Base-by-base conservation (phyloP, 2,113 vertebrate species). In the Toxotes chatareus region DNA sequence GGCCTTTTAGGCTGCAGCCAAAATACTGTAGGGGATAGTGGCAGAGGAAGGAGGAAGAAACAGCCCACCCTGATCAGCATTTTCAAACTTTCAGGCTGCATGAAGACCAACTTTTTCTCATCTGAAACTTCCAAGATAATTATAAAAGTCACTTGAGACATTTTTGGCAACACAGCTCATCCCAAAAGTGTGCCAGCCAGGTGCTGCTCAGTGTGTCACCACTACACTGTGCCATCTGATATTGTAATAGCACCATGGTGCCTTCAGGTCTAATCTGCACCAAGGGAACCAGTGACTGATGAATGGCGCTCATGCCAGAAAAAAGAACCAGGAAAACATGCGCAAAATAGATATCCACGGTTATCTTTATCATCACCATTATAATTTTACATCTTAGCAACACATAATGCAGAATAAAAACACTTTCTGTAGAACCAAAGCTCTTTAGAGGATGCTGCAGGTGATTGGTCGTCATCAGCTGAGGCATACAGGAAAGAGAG, bases 351-450 rank as follows among this genome's bases (percentile, higher is more conserved):
- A 89, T 81, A 82, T 87, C 77, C 76, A 92, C 80, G 77, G 73
- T 79, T 78, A 71, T 91, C 64, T 91, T 93, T 92, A 92, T 94
- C 82, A 82, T 90, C 47, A 57, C 72, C 16, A 31, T 82, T 16
- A 49, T 38, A 34, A 79, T 78, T 73, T 91, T 88, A 92, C 88
- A 92, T 77, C 78, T 87, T 72, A 88, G 90, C 83, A 84, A 89
- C 68, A 89, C 83, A 87, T 66, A 74, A 88, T 46, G 88, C 79
- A 92, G 85, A 86, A 84, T 85, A 88, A 92, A 93, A 93, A 90
- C 88, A 81, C 44, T 80, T 66, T 63, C 56, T 70, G 69, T 40
- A n/a, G 47, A 80, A 76, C 81, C 60, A 32, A 86, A 88, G 74
- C 81, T 76, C 76, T 75, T 60, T 17, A 70, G 61, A 76, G 16